Base-by-base conservation (phyloP, 1,140 invertebrate species). In the Polypedilum pembai region DNA sequence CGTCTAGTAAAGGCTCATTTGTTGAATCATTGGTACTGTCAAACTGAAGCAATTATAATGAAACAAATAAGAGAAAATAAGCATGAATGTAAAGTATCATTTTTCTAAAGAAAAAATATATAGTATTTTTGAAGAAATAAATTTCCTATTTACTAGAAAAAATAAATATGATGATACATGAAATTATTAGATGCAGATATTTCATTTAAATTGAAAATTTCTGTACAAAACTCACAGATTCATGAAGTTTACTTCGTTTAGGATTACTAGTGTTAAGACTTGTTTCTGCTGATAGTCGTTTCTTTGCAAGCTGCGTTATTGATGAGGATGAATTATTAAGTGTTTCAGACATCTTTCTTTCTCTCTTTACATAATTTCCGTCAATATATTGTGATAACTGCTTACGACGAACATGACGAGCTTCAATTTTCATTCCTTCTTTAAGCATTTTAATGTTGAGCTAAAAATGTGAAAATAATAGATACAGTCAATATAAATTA, bases 401-500 rank as follows among this genome's bases (percentile, higher is more conserved):
- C 83, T 91, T 94, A 75, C 87, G 85, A 69, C 88, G 88, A 0
- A 91, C 90, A 78, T 91, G 87, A 3, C 88, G 86, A 0, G 88
- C 89, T 85, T 97, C 95, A 24, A 98, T 92, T 77, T 89, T 89
- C 93, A 96, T 96, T 8, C 93, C 94, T 73, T 94, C 92, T 78
- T 94, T 94, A 73, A 91, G 85, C 85, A 94, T 88, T 78, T 90
- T 93, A 45, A 91, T 91, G 79, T 89, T 91, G 80, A 83, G 90
- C 90, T 92, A 79, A 73, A 84, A 81, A 77, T 78, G 74, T 66
- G n/a, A n/a, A n/a, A n/a, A n/a, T n/a, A n/a, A n/a, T n/a, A n/a
- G n/a, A n/a, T n/a, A n/a, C 24, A 33, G 24, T 33, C 5, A 33
- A 5, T 33, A 33, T 1, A 33, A 33, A 72, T 17, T 73, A 75